Evolutionary conservation across 2,888 invertebrate genomes (phyloP), one percentile per base, ranked within the genome.

Genomic region (Epistrophe eligans): DNA sequence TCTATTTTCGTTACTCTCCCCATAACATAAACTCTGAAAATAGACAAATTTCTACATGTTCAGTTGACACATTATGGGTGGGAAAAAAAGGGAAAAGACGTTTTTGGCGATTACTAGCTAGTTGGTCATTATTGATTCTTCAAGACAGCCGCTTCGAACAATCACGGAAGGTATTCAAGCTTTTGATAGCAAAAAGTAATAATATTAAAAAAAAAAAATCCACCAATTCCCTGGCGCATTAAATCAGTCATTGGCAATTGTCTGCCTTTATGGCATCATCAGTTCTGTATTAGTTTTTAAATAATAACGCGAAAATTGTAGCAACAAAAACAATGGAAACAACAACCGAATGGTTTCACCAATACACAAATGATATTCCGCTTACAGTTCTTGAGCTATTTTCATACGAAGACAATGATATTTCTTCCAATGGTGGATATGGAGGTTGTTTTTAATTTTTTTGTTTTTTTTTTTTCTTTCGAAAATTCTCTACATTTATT

Each of bases 311-410:
- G 6, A 32, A 43, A 40, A 15, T 50, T 52, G 9, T 55, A 19
- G n/a, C 19, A 66, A 15, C 28, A 24, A 19, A 48, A 50, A 62
- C 15, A 60, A 89, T 88, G 88, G 83, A 85, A 79, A 76, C 89
- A 77, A 60, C 89, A 67, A 89, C 89, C 58, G 90, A 91, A 58
- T 84, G 90, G 35, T 89, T 85, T 64, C 87, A 90, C 71, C 40
- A 40, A 55, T 91, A 91, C 79, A 76, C 60, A 38, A 90, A 89
- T 89, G 90, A 93, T 89, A 92, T 93, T 88, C 93, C 93, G 15
- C 85, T 93, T 71, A 92, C 92, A n/a, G 93, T 93, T 70, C 90
- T 93, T 58, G 93, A 93, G 88, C 91, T 92, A 87, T 92, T 91
- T 88, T 89, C 90, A 79, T 90, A 88, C 80, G 84, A 67, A 64